Evolutionary conservation across 2,888 invertebrate species (phyloP).

Genomic region (Erebia palarica): DNA sequence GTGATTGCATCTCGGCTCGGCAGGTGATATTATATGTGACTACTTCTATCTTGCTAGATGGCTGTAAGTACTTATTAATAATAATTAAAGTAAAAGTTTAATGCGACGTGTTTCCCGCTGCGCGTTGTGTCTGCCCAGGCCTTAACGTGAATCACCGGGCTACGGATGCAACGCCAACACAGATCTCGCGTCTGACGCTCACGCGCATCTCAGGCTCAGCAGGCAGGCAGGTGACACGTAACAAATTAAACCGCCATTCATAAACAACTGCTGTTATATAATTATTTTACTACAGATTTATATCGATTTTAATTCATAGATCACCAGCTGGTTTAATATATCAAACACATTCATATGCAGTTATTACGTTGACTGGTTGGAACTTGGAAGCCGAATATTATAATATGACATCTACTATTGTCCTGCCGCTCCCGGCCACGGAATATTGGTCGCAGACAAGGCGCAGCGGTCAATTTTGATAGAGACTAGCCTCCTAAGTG

Average conservation of each 20-base stretch:
- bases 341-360: background rate
- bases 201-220: constrained; percentile 39
- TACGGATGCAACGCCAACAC: constrained; percentile 46
- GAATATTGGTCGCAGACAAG: too few relatives aligned
- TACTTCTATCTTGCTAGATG: too few relatives aligned
- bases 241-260: constrained; percentile 66
- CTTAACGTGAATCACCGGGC: constrained; percentile 53
- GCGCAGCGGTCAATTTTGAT: too few relatives aligned
- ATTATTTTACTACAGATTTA: constrained; percentile 28
- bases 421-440: too few relatives aligned
- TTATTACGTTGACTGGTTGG: background rate
- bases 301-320: constrained; percentile 6
- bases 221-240: constrained; percentile 45
- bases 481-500: too few relatives aligned
- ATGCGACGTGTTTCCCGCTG: background rate
- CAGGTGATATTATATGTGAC: too few relatives aligned
- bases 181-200: constrained; percentile 38
- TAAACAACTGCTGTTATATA: constrained; percentile 54
- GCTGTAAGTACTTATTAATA: too few relatives aligned
- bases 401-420: background rate
- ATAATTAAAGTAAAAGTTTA: too few relatives aligned
- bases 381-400: background rate
- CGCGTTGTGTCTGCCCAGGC: background rate
- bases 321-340: constrained; percentile 1
- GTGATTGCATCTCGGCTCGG: too few relatives aligned